A percentile compares a stretch with the other conserved stretches of the same genome.
These are phyloP conservation scores for Poeciliopsis paucimaculata DNA, from an alignment of 2,797 vertebrate genomes.

Conservation along the genomic window DNA sequence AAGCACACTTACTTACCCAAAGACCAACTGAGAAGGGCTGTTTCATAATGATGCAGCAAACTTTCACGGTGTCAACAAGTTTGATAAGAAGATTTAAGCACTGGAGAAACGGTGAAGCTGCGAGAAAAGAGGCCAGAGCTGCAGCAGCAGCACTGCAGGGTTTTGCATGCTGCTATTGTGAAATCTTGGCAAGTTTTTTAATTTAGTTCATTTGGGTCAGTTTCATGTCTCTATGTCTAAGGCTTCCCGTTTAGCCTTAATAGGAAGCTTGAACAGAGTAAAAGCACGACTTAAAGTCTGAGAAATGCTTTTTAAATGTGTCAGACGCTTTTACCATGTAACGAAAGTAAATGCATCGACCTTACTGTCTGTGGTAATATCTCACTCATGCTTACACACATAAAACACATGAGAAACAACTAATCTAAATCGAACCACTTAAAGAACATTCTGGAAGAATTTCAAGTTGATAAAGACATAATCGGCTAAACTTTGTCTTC, in stretches of 20 bases:
- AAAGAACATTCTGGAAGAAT: not conserved
- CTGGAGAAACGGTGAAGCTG: not conserved
- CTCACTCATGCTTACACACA: not conserved
- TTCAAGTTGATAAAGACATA: not conserved
- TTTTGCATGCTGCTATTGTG: not conserved
- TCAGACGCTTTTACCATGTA: not conserved
- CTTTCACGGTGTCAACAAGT: constrained; percentile 1
- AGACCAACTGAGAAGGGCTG: not conserved
- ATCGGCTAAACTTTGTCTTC: not conserved
- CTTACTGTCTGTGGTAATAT: not conserved
- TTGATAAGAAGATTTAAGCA: constrained; percentile 14
- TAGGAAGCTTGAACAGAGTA: not conserved
- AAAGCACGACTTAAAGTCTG: too few relatives aligned
- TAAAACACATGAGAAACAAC: not conserved
- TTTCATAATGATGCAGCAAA: constrained; percentile 22
- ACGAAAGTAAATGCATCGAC: not conserved
- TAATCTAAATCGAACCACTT: not conserved
- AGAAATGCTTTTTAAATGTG: not conserved
- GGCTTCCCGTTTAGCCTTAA: not conserved
- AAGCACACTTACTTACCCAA: not conserved
- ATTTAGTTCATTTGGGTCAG: not conserved
- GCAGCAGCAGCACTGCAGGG: not conserved
- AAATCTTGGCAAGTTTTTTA: not conserved
- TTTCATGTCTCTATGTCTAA: not conserved
- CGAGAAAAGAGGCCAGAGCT: not conserved